phyloP scores from a whole-genome alignment of 1,140 invertebrate species.

The Drosophila athabasca region DNA sequence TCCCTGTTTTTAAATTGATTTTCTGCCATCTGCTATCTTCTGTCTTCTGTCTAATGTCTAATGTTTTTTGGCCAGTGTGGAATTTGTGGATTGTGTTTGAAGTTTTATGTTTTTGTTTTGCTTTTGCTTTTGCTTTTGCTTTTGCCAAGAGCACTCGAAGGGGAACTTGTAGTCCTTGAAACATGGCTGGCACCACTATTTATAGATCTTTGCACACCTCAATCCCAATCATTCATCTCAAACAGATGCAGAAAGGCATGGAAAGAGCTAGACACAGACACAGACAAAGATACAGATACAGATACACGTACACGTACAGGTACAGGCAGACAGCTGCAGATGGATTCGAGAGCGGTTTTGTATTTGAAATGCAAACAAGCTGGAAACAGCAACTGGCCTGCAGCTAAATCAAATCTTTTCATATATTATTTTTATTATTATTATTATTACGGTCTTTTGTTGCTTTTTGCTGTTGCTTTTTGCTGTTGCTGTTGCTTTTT shows the following conservation, averaged over 20 bases:
- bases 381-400: constrained; percentile 34
- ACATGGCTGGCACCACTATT: constrained; percentile 37
- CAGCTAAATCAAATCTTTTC: constrained; percentile 45
- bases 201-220: constrained; percentile 46
- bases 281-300: neutral
- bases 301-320: constrained; percentile 1
- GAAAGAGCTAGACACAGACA: neutral
- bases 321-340: neutral
- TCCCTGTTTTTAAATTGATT: no score
- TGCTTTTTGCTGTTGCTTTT: neutral
- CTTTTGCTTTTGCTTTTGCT: neutral
- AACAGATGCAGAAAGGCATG: neutral
- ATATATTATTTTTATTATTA: constrained; percentile 42
- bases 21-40: no score
- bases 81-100: constrained; percentile 5
- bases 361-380: constrained; percentile 42
- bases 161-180: constrained; percentile 46
- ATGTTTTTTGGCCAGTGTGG: neutral
- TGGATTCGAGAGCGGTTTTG: neutral
- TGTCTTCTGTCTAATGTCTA: no score
- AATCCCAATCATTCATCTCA: neutral
- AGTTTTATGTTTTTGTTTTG: constrained; percentile 7
- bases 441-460: neutral
- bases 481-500: neutral
- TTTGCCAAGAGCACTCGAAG: constrained; percentile 9